Conservation (phyloP, 2,888 invertebrate genomes). For the Griposia aprilina region DNA sequence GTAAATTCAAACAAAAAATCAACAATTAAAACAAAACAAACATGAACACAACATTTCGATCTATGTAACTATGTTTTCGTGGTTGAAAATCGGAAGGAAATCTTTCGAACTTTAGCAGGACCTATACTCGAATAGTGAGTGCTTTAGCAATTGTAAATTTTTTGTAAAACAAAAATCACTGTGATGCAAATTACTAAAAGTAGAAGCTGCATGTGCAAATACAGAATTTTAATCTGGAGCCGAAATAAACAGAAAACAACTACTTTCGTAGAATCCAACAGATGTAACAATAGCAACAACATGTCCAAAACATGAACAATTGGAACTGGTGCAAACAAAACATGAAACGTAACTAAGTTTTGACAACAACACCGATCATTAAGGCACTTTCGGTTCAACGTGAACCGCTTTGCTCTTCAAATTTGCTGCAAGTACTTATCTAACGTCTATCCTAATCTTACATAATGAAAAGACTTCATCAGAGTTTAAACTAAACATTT, state of each 20-base stretch:
- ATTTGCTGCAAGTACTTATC: conserved; percentile 50
- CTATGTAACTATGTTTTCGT: conserved; percentile 36
- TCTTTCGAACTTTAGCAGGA: conserved; percentile 52
- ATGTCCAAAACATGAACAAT: conserved; percentile 69
- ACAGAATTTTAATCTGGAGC: conserved; percentile 50
- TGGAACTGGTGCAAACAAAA: conserved; percentile 73
- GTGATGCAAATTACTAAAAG: conserved; percentile 23
- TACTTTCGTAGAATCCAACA: conserved; percentile 50
- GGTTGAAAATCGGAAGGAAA: conserved; percentile 28
- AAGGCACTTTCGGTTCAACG: conserved; percentile 79
- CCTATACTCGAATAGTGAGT: conserved; percentile 11
- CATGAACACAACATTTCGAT: conserved; percentile 66
- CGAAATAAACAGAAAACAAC: conserved; percentile 64
- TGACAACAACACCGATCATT: conserved; percentile 87
- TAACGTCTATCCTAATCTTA: conserved; percentile 59
- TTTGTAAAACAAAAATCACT: conserved; percentile 10
- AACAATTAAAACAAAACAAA: conserved; percentile 61
- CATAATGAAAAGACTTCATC: conserved; percentile 19
- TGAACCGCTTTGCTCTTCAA: conserved; percentile 62
- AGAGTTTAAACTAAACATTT: conserved; percentile 35
- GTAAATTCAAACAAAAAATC: conserved; percentile 61
- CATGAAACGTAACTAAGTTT: conserved; percentile 77
- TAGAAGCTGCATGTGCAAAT: conserved; percentile 37
- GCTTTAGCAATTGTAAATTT: conserved; percentile 6
- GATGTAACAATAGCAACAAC: conserved; percentile 65